Evolutionary conservation across 1,140 invertebrate genomes (phyloP).

Genomic region (Rhynchophorus ferrugineus): DNA sequence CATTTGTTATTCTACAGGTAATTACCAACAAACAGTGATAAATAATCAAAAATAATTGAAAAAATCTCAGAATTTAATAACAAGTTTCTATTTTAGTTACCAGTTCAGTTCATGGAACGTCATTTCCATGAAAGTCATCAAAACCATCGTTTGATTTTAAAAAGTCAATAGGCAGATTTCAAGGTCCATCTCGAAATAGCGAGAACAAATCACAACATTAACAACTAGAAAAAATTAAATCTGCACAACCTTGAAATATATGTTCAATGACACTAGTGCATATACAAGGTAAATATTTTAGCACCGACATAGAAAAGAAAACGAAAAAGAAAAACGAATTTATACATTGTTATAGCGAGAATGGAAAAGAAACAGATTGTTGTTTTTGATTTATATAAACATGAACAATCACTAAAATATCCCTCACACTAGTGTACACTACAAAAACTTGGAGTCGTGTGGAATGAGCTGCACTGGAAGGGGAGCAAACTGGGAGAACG

Average conservation of each 20-base stretch:
- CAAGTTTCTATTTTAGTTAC: no score
- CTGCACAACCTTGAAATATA: not conserved
- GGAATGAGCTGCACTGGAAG: not conserved
- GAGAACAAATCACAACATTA: not conserved
- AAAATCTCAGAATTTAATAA: no score
- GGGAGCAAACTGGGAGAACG: not conserved
- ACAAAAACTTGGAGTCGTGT: no score
- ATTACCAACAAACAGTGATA: no score
- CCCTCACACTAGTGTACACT: not conserved
- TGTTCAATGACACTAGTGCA: not conserved
- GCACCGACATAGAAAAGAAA: not conserved
- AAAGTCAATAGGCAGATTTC: not conserved
- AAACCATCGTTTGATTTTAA: not conserved
- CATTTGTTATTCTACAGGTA: no score
- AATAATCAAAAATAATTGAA: no score
- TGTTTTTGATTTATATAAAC: not conserved
- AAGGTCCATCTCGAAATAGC: not conserved
- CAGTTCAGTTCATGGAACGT: not conserved
- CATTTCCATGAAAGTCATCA: conserved; percentile 25
- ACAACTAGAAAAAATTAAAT: not conserved
- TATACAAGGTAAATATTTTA: not conserved
- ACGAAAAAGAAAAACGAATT: not conserved
- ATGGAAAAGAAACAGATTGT: not conserved
- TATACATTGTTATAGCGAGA: not conserved
- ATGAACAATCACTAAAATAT: not conserved